Base-by-base conservation (phyloP, 2,888 invertebrate genomes). In the Brenthis daphne region DNA sequence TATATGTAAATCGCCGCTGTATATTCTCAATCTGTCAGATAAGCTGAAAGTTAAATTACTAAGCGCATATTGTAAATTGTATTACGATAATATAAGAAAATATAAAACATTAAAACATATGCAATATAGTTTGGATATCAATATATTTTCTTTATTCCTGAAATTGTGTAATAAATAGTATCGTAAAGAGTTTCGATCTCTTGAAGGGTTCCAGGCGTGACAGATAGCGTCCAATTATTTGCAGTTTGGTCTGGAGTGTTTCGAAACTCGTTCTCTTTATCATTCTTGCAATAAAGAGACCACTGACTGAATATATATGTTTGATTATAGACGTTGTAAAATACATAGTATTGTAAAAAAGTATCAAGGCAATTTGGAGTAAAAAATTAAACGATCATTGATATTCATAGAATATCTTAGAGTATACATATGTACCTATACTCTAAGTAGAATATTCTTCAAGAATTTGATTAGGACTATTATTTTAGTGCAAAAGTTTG, bases 21-120 rank as follows among this genome's bases (percentile, higher is more conserved):
- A n/a, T 54, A 63, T 63, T 63, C 63, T 63, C 53, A 63, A 63
- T 63, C 63, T 63, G 63, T 54, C 50, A 53, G 63, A 63, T 63
- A 63, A 63, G 53, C 51, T 63, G 51, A 37, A 53, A 51, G 51
- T 51, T 54, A 54, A 63, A 53, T 51, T 63, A 63, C 33, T 20
- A 20, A 54, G 20, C 8, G 2, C 37, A 11, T 43, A 11, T 43
- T 43, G 37, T 43, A 11, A 37, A 54, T 54, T 54, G 63, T 33
- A 13, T 43, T 63, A 16, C 43, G 8, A 14, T 43, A 20, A 14
- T 37, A 37, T 54, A 8, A 33, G 11, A 63, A 33, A 16, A 11
- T 55, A 33, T 20, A 50, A 51, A 6, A 51, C 3, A 3, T 14
- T 51, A 51, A 13, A 51, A 16, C 13, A 16, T 51, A 51, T 51